Percentiles rank a stretch among this genome's conserved stretches.
phyloP scores from a whole-genome alignment of 2,888 invertebrate species.

The Drosophila nr. perissopoda region DNA sequence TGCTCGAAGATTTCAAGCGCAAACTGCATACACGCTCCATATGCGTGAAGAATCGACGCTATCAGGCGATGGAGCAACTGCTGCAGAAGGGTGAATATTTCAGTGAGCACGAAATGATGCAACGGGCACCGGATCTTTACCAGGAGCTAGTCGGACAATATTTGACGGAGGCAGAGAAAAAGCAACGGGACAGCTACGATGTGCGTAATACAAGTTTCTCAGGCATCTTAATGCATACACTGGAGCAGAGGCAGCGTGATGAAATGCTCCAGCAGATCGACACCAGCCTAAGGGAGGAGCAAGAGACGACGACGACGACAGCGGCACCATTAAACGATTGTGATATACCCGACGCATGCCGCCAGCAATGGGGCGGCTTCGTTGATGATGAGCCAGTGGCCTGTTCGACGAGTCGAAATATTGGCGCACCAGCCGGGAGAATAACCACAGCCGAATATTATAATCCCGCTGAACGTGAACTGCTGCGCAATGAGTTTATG shows the following conservation, averaged over 20 bases:
- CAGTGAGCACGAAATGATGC: constrained; percentile 96
- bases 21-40: constrained; percentile 86
- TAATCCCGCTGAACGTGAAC: constrained; percentile 86
- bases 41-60: constrained; percentile 92
- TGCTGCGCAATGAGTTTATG: constrained; percentile 92
- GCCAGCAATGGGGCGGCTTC: constrained; percentile 87
- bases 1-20: constrained; percentile 87
- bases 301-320: neutral
- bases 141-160: constrained; percentile 95
- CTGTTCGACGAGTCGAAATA: constrained; percentile 67
- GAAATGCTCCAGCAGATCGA: constrained; percentile 85
- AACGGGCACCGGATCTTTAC: constrained; percentile 94
- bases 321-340: constrained; percentile 45
- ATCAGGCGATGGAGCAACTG: constrained; percentile 91
- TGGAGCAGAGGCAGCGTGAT: constrained; percentile 90
- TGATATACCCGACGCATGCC: constrained; percentile 80
- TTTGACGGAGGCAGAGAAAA: constrained; percentile 91
- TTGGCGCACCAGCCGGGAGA: constrained; percentile 2
- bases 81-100: constrained; percentile 90
- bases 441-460: constrained; percentile 58
- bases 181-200: constrained; percentile 87
- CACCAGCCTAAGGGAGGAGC: neutral
- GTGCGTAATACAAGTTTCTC: constrained; percentile 88
- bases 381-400: constrained; percentile 84
- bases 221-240: constrained; percentile 91